phyloP scores from a whole-genome alignment of 2,888 invertebrate species.

The Amphimallon solstitiale region DNA sequence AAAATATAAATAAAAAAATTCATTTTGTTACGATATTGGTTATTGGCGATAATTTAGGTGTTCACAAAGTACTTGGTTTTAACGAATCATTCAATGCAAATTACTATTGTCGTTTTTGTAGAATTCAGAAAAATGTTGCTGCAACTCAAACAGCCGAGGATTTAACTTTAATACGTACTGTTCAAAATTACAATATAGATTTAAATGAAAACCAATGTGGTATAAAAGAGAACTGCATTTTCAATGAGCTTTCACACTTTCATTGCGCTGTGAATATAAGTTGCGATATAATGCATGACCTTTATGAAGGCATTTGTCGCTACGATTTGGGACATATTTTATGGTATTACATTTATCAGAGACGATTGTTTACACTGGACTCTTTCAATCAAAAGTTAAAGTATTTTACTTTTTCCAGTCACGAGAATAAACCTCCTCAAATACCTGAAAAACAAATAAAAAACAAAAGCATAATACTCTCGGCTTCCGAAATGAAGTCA shows the following conservation, averaged over 20 bases:
- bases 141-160: not conserved
- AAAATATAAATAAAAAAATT: constrained; percentile 31
- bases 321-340: constrained; percentile 48
- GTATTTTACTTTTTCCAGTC: not conserved
- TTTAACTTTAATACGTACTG: not conserved
- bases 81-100: constrained; percentile 46
- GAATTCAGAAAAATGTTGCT: not conserved
- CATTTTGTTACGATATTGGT: constrained; percentile 43
- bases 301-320: too few species aligned
- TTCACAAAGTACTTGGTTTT: constrained; percentile 48
- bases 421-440: constrained; percentile 35
- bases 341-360: constrained; percentile 37
- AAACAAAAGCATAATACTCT: constrained; percentile 44
- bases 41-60: constrained; percentile 50
- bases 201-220: constrained; percentile 39
- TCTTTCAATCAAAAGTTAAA: constrained; percentile 38
- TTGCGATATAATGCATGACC: too few species aligned
- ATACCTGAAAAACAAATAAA: constrained; percentile 42
- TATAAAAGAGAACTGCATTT: constrained; percentile 46
- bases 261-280: constrained; percentile 47
- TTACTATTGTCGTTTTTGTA: constrained; percentile 49
- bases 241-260: constrained; percentile 44
- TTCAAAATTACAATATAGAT: constrained; percentile 13
- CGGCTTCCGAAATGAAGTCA: constrained; percentile 52
- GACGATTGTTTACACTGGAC: constrained; percentile 39